Evolutionary conservation across 1,140 invertebrate species (phyloP), one percentile per base, ranked within the genome.

Genomic region (Sesamia nonagrioides): DNA sequence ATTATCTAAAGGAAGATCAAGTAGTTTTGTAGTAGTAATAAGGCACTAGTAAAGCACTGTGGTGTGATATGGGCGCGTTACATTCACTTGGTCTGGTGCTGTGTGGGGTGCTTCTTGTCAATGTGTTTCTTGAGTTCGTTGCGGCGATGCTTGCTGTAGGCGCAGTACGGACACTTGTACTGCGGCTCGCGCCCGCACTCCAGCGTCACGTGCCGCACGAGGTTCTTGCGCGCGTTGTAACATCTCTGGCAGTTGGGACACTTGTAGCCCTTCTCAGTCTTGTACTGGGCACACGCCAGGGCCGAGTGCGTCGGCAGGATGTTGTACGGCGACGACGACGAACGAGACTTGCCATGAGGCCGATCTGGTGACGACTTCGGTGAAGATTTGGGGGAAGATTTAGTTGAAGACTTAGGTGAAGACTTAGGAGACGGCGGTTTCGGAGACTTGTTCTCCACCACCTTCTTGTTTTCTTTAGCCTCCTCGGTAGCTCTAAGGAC

Each of bases 161-260:
- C 58, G 89, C 96, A 97, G 89, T 96, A 95, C 8, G 96, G 96
- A 83, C 97, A 97, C 82, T 96, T 95, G 92, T 97, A 97, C 88
- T 96, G 95, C 15, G 96, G 96, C 77, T 96, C 95, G 88, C 95
- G 95, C n/a, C 96, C 96, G 88, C 97, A 97, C 89, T 97, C 97
- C 78, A 96, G 95, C 82, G 96, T 96, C 79, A 96, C 93, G 91
- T 97, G 97, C 7, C 96, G 95, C 81, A 96, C 96, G 48, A 97
- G 92, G 81, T 96, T 96, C 84, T 96, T 95, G 83, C 95, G 95
- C 81, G 95, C 95, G 92, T 95, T 95, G 91, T 96, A 96, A 83
- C 93, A 95, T 75, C 96, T 95, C 84, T 95, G 95, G 86, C 95
- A 96, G 86, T 95, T 95, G 63, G 93, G 91, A 82, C 95, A 95